phyloP scores from a whole-genome alignment of 2,888 invertebrate species.

The Bembecia ichneumoniformis region DNA sequence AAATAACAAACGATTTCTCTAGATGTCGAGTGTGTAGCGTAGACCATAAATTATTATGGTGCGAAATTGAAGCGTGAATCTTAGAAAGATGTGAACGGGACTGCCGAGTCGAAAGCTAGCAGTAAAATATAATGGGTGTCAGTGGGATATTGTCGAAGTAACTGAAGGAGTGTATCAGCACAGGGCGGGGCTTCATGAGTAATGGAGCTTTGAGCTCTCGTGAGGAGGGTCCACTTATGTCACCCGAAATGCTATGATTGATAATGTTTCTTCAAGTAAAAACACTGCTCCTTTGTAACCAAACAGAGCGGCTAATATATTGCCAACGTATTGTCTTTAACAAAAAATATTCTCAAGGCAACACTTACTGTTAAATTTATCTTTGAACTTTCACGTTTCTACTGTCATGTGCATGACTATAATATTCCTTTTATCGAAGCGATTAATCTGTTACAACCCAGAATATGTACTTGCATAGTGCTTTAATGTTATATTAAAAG shows the following conservation, averaged over 20 bases:
- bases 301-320: slow-evolving; percentile 25
- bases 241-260: slow-evolving; percentile 65
- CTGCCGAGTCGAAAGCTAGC: neutral
- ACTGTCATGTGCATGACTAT: neutral
- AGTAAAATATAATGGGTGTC: slow-evolving; percentile 7
- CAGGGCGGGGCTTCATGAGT: slow-evolving; percentile 61
- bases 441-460: neutral
- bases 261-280: slow-evolving; percentile 57
- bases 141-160: slow-evolving; percentile 34
- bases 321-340: slow-evolving; percentile 4
- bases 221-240: slow-evolving; percentile 71
- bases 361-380: neutral
- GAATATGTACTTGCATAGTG: neutral
- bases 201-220: slow-evolving; percentile 64
- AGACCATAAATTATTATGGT: neutral
- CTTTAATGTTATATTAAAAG: neutral
- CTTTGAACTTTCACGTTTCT: neutral
- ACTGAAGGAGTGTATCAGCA: slow-evolving; percentile 50
- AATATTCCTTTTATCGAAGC: neutral
- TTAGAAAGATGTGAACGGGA: neutral
- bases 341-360: neutral
- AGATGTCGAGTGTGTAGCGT: no score
- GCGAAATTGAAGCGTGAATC: neutral
- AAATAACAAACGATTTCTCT: no score
- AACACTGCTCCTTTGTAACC: slow-evolving; percentile 46